Evolutionary conservation across 1,140 invertebrate genomes (phyloP), one percentile per base, ranked within the genome.

Genomic region (Drosophila suzukii): DNA sequence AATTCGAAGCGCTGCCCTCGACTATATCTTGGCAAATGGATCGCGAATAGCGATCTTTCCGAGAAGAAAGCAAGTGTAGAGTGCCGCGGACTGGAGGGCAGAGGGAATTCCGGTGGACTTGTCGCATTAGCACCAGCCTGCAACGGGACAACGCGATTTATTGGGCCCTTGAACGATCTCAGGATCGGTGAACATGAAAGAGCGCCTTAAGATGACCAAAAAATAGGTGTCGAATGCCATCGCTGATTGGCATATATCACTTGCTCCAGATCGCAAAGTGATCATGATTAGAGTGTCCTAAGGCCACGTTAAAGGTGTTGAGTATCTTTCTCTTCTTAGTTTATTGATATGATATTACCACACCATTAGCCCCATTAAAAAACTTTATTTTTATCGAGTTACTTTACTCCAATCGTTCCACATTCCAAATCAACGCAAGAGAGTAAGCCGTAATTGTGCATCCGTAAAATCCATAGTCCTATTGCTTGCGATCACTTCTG

Each of bases 101-200:
- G 30, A 13, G 30, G 41, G 32, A 12, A 36, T n/a, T 20, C 38
- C 53, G 36, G 44, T 51, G 51, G 39, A 75, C 71, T 75, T 75
- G 73, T 75, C 73, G 72, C 72, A 75, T 75, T 75, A 75, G 47
- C 73, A 75, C 60, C 39, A 41, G 32, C 11, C 20, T 15, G 46
- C 46, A 63, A 46, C 32, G 58, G 39, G 11, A 46, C 24, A 39
- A 7, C 10, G 8, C 41, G 24, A 30, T 34, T 50, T 67, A 50
- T 47, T 30, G 53, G 6, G 58, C 44, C 24, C 58, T 60, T 53
- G 32, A 30, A 47, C n/a, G 56, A 34, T 57, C 39, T 10, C n/a
- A 50, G 36, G 41, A 30, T 63, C n/a, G 46, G 12, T 51, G 27
- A 51, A 62, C n/a, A 20, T 34, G 1, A 62, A 34, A 50, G 38